phyloP scores from a whole-genome alignment of 2,888 invertebrate species.

The Helicoverpa assulta region DNA sequence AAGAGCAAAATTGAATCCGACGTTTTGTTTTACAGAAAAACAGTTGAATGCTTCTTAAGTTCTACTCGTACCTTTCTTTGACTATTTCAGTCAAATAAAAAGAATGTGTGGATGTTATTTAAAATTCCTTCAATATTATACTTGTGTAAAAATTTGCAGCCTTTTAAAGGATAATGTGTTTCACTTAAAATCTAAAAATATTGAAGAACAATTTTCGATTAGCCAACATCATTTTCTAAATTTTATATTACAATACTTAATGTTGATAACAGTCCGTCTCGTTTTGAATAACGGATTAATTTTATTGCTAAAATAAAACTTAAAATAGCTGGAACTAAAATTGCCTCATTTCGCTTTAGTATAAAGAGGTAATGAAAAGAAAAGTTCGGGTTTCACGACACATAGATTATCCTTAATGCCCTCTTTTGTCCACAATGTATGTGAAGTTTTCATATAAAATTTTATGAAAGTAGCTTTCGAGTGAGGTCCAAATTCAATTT shows the following conservation, averaged over 20 bases:
- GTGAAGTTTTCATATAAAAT: constrained; percentile 82
- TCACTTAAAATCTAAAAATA: background rate
- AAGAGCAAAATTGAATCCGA: constrained; percentile 53
- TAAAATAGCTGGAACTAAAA: constrained; percentile 65
- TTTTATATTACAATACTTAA: background rate
- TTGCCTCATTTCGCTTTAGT: constrained; percentile 72
- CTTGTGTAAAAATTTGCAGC: background rate
- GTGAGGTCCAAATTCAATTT: constrained; percentile 76
- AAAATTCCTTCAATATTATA: constrained; percentile 5
- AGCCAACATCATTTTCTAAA: constrained; percentile 7
- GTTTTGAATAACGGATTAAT: constrained; percentile 21
- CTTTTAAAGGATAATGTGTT: background rate
- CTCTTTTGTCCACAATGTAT: constrained; percentile 84
- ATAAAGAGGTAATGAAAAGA: constrained; percentile 81
- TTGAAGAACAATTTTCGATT: background rate
- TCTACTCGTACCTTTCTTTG: constrained; percentile 34
- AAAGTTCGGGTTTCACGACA: constrained; percentile 81
- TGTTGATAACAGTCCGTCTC: background rate
- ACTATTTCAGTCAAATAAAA: constrained; percentile 60
- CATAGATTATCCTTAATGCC: constrained; percentile 82
- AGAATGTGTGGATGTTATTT: constrained; percentile 9
- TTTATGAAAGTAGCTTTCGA: constrained; percentile 78
- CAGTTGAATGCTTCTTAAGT: constrained; percentile 48
- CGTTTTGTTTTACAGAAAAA: constrained; percentile 50
- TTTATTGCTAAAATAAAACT: constrained; percentile 41